These are phyloP conservation scores for Schizaphis graminum DNA, from an alignment of 2,888 invertebrate species.

Conservation along the genomic window DNA sequence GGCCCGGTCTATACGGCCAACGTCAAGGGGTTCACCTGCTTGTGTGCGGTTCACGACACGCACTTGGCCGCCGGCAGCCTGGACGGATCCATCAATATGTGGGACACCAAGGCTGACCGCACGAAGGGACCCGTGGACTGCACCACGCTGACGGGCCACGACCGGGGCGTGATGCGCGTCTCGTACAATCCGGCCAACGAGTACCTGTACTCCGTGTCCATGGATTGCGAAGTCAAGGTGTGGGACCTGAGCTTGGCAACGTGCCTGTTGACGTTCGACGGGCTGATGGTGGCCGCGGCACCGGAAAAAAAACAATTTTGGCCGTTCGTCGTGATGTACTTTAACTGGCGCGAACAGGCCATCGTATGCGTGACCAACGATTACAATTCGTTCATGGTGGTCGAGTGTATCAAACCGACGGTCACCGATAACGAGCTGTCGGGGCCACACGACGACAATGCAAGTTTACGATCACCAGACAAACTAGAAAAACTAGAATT, in stretches of 20 bases:
- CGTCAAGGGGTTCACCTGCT: neutral
- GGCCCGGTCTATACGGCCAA: neutral
- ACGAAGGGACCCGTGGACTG: neutral
- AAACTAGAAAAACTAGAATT: neutral
- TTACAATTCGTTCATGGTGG: neutral
- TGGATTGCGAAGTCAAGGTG: conserved; percentile 4
- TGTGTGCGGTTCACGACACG: neutral
- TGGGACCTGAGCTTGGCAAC: neutral
- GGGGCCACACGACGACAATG: conserved; percentile 69
- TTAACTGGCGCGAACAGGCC: neutral
- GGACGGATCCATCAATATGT: neutral
- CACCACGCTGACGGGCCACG: neutral
- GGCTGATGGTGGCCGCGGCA: neutral
- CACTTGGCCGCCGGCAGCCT: conserved; percentile 5
- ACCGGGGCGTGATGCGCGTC: neutral
- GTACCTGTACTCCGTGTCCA: conserved; percentile 29
- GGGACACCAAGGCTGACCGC: neutral
- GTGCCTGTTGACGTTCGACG: conserved; percentile 21
- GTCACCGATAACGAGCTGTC: conserved; percentile 69
- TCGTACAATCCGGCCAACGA: neutral
- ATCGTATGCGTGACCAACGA: neutral
- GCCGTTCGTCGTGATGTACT: neutral
- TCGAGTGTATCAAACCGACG: neutral
- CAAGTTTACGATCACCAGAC: neutral
- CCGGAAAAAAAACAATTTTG: neutral